Conservation (phyloP, 2,888 invertebrate species). For the Cryptus viduatorius region DNA sequence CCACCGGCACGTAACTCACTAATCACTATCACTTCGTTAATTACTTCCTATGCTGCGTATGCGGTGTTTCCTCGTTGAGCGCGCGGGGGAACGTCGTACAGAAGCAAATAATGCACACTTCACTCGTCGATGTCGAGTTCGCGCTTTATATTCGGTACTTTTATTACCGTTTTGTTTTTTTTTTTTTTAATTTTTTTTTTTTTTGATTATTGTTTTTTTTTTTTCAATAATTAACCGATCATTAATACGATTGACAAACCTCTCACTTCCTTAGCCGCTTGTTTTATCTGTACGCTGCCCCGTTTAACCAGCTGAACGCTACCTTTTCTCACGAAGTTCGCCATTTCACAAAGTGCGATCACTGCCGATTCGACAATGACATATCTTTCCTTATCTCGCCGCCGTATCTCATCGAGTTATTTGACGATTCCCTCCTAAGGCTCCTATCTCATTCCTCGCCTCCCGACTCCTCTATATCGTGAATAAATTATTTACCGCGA, state of each 20-base stretch:
- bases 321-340: conserved; percentile 82
- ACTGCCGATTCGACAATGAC: conserved; percentile 35
- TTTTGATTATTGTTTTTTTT: neutral
- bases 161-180: neutral
- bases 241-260: conserved; percentile 81
- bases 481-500: conserved; percentile 74
- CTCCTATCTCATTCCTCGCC: conserved; percentile 67
- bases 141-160: conserved; percentile 46
- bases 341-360: conserved; percentile 77
- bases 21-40: conserved; percentile 66
- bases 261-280: conserved; percentile 86
- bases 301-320: conserved; percentile 84
- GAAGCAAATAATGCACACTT: conserved; percentile 36
- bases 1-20: conserved; percentile 58
- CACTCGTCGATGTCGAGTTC: neutral
- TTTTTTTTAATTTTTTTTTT: neutral
- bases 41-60: conserved; percentile 58
- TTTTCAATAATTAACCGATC: conserved; percentile 32
- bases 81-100: conserved; percentile 20
- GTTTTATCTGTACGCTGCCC: conserved; percentile 86
- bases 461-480: conserved; percentile 60
- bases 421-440: conserved; percentile 71
- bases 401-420: conserved; percentile 57
- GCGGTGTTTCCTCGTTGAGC: conserved; percentile 44
- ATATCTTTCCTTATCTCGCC: conserved; percentile 59